Conservation (phyloP, 2,888 invertebrate species). For the Parnassius orleans region DNA sequence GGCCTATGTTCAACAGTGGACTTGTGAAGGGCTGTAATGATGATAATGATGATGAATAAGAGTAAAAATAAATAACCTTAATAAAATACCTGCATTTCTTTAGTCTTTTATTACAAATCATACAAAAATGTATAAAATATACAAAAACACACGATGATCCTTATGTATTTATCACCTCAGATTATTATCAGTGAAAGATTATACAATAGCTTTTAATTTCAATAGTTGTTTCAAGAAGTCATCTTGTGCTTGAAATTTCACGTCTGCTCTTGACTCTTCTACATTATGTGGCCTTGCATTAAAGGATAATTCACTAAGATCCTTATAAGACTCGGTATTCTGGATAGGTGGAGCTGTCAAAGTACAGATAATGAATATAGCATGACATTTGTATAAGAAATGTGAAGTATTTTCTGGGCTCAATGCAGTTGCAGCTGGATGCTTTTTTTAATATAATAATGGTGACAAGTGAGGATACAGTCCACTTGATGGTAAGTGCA, state of each 20-base stretch:
- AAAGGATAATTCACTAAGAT: background rate
- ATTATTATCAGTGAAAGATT: slow-evolving; percentile 19
- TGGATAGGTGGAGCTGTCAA: background rate
- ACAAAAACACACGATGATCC: too few relatives aligned
- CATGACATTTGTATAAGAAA: too few relatives aligned
- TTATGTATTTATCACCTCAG: too few relatives aligned
- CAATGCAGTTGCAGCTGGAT: too few relatives aligned
- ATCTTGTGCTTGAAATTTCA: slow-evolving; percentile 38
- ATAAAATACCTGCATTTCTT: background rate
- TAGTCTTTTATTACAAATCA: slow-evolving; percentile 10
- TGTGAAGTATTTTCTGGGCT: too few relatives aligned
- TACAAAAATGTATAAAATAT: slow-evolving; percentile 27
- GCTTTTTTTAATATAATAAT: too few relatives aligned
- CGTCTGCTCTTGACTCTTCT: slow-evolving; percentile 10
- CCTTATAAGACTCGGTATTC: background rate
- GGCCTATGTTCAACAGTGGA: too few relatives aligned
- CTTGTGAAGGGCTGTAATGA: too few relatives aligned
- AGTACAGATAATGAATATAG: background rate
- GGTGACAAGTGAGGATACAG: background rate
- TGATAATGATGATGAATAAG: too few relatives aligned
- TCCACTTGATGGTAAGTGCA: background rate
- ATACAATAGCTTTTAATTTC: slow-evolving; percentile 46
- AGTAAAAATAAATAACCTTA: too few relatives aligned
- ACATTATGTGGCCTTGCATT: background rate
- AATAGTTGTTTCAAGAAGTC: slow-evolving; percentile 51